Conservation (phyloP, 37 sponge, comb jelly and placozoan species). For the Haliclona indistincta region DNA sequence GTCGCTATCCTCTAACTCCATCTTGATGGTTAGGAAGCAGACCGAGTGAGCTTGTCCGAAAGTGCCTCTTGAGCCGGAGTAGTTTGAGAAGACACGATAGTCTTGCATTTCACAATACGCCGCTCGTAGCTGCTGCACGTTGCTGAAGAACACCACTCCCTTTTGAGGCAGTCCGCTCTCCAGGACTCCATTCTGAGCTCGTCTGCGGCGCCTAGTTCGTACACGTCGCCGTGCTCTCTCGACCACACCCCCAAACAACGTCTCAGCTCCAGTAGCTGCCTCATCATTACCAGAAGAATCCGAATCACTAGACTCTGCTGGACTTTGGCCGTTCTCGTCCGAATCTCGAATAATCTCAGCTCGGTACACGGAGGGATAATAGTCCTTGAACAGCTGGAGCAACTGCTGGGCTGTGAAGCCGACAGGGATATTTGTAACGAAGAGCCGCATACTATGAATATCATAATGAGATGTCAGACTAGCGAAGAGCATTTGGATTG, state of each 20-base stretch:
- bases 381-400: conserved; percentile 47
- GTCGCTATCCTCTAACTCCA: background rate
- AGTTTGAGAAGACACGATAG: conserved; percentile 17
- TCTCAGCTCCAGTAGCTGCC: background rate
- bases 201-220: background rate
- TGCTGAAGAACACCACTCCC: conserved; percentile 61
- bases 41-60: conserved; percentile 39
- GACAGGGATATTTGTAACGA: conserved; percentile 41
- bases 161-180: background rate
- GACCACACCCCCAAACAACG: background rate
- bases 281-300: background rate
- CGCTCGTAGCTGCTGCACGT: conserved; percentile 60
- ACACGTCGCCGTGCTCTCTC: background rate
- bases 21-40: conserved; percentile 5
- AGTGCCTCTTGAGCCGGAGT: conserved; percentile 19
- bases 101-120: conserved; percentile 68
- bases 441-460: conserved; percentile 6
- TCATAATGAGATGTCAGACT: conserved; percentile 42
- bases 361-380: conserved; percentile 71
- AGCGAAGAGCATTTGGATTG: conserved; percentile 44
- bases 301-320: background rate
- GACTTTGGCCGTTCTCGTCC: background rate
- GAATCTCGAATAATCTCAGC: conserved; percentile 40
- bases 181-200: background rate
- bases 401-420: conserved; percentile 71